These are phyloP conservation scores for Ditylenchus dipsaci DNA, from an alignment of 1,140 invertebrate species.

Conservation along the genomic window DNA sequence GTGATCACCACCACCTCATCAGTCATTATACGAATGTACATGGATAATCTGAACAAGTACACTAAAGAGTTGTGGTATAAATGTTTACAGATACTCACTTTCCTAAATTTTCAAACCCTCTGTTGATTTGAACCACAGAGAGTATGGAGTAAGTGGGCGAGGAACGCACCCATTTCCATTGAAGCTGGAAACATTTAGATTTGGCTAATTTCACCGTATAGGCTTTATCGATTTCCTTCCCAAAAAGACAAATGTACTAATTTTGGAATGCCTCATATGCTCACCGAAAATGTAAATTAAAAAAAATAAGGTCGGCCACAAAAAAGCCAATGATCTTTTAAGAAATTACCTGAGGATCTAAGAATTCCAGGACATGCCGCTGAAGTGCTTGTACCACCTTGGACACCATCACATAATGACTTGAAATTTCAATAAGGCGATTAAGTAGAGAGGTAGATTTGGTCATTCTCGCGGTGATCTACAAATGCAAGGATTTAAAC, in stretches of 20 bases:
- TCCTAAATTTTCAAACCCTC: constrained; percentile 35
- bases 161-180: constrained; percentile 46
- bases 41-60: constrained; percentile 22
- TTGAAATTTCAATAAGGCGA: constrained; percentile 23
- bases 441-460: constrained; percentile 9
- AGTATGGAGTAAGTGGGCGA: constrained; percentile 33
- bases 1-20: constrained; percentile 26
- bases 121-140: constrained; percentile 23
- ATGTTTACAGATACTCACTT: constrained; percentile 18
- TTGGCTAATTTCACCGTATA: no score
- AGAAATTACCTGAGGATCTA: constrained; percentile 10
- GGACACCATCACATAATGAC: constrained; percentile 30
- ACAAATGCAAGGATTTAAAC: not conserved
- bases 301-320: no score
- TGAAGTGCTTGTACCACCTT: constrained; percentile 25
- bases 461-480: constrained; percentile 4
- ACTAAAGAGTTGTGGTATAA: no score
- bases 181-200: constrained; percentile 23
- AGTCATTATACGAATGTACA: constrained; percentile 26
- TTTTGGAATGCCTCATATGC: no score
- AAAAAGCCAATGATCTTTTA: no score
- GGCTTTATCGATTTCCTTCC: no score
- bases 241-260: no score
- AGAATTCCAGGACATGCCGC: constrained; percentile 15
- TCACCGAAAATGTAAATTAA: no score